Evolutionary conservation across 2,888 invertebrate genomes (phyloP), one percentile per base, ranked within the genome.

Genomic region (Sphecodes monilicornis): DNA sequence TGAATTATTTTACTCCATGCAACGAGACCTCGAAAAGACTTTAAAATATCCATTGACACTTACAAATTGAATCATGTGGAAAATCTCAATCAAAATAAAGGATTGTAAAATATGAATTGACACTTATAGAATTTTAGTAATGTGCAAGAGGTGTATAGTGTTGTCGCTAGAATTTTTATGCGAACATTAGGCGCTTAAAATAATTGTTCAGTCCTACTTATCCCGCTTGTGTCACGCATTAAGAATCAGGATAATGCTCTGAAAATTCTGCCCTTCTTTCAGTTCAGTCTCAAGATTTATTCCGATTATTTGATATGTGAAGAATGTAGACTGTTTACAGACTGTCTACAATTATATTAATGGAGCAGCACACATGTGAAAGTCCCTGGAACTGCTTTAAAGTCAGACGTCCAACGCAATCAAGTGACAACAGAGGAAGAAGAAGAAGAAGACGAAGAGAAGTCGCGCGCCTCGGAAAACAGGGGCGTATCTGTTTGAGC

Each of bases 401-500:
- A 57, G 26, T 26, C 57, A 57, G 57, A 57, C 13, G 13, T 5
- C 26, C 26, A 26, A 13, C 0, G 26, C 1, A 1, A 60, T 16
- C 60, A 16, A 60, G 29, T 60, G 60, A 6, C 60, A 16, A 29
- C 29, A 60, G 60, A 60, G 60, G 60, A 29, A 13, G n/a, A 26
- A 26, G 50, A 22, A 50, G 57, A 26, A 13, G 57, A 26, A 13
- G 26, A 26, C 6, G 1, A 29, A 13, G 13, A 13, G 29, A 13
- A 29, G 32, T 10, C 32, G 10, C 18, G 18, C 22, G 32, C 8
- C 64, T 32, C 32, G 32, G 10, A 32, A 64, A 36, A 22, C 18
- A 36, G 16, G 32, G 32, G 0, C 18, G 32, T 29, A 18, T 36
- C 64, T 10, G 64, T 66, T 66, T 10, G 22, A 88, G 78, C 76